Percentiles rank a stretch among this genome's conserved stretches.
Conservation (phyloP, 2,797 vertebrate species). For the Anabacerthia variegaticeps region DNA sequence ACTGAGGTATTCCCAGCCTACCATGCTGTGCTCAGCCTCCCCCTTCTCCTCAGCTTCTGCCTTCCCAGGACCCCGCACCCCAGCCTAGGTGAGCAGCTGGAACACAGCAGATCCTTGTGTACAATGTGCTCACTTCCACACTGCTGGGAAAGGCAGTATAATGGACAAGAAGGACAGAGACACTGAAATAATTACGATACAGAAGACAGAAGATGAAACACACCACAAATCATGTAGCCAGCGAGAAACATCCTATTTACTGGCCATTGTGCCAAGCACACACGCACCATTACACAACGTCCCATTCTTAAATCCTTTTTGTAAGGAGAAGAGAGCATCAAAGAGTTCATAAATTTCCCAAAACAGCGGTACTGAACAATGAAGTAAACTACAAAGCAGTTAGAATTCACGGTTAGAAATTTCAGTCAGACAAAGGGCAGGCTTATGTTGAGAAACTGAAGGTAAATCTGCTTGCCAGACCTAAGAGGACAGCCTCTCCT, state of each 20-base stretch:
- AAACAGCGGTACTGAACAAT: neutral
- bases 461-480: constrained; percentile 40
- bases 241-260: neutral
- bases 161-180: neutral
- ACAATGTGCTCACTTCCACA: accelerated
- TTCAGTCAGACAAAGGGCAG: constrained; percentile 6
- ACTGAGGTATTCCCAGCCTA: neutral
- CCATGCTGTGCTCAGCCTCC: neutral
- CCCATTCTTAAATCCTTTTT: neutral
- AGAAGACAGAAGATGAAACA: neutral
- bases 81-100: neutral
- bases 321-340: constrained; percentile 14
- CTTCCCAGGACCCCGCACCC: accelerated
- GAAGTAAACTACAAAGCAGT: constrained; percentile 33
- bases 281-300: neutral
- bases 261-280: neutral
- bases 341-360: constrained; percentile 3
- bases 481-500: neutral
- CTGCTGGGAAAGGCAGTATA: neutral
- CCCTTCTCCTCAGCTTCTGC: neutral
- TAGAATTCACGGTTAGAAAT: neutral
- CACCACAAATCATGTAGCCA: neutral
- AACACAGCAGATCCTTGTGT: neutral
- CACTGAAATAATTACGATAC: neutral
- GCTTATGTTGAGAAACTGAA: neutral